Evolutionary conservation across 1,140 invertebrate species (phyloP), one percentile per base, ranked within the genome.

Genomic region (Euwallacea similis): DNA sequence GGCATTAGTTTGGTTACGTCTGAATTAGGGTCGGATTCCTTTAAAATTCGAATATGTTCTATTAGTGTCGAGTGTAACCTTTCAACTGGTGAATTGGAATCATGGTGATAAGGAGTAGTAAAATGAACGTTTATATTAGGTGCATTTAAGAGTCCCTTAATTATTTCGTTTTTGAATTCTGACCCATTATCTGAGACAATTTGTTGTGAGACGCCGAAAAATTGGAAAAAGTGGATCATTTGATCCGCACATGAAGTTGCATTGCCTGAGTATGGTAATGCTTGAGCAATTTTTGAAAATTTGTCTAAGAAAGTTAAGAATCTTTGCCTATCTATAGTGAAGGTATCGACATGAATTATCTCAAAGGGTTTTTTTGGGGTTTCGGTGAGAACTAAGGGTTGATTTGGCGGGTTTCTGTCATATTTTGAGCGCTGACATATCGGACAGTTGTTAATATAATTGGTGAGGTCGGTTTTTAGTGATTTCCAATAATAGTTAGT

Each of bases 31-130:
- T 76, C 15, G 11, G 61, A 61, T 71, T 76, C 60, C 58, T 74
- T 71, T 46, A 79, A 72, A 15, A 81, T 74, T 71, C 74, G 71
- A 11, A 79, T 76, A 42, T 79, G 76, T 72, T 80, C 75, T 2
- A 72, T 74, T 60, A 76, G 11, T 0, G 71, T 76, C 6, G 65
- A 71, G 62, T 73, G 73, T 46, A 76, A 69, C 21, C 72, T 62
- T 74, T 80, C 77, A n/a, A 80, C 73, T 10, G 75, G 66, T 13
- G 76, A 75, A 58, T 80, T 80, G 10, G 78, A 80, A 66, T 80
- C 76, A 1, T 72, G 79, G 46, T 80, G 78, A 42, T 78, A 72
- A 53, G 79, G 67, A 74, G 78, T 69, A 76, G 75, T 80, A 69
- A 79, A 81, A 62, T 81, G 77, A 16, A 80, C 76, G 7, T 75